Base-by-base conservation (phyloP, 2,797 vertebrate genomes). In the Tenualosa thibaudeaui region DNA sequence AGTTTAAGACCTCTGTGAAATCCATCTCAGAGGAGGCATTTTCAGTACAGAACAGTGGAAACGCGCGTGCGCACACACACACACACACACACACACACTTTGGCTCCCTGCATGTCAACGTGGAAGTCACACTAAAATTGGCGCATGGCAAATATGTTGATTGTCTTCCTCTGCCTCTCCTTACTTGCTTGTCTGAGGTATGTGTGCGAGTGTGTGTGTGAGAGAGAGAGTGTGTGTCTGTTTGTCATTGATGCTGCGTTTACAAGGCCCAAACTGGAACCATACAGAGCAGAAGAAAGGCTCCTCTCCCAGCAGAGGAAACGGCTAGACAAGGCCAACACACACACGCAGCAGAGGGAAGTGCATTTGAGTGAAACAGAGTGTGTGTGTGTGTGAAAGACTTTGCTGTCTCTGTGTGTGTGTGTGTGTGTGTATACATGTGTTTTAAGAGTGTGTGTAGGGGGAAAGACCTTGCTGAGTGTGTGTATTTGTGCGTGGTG, bases 1-100 rank as follows among this genome's bases (percentile, higher is more conserved):
- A 86, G 37, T 83, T 46, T 84, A 85, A 75, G 81, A 78, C 37
- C 71, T 43, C 71, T 78, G 71, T 78, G 71, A 46, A 78, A 78
- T 78, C 17, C 71, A 46, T 43, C 71, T 46, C 71, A 78, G 65
- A 71, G 71, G 15, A 22, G 71, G 71, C 15, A 78, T 6, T 46
- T 43, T 43, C 40, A 19, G 40, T 6, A 46, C 40, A 40, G 68
- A 19, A 17, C 37, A 78, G 40, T 71, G 65, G 65, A 46, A 78
- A 43, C 37, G 5, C 12, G 12, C 12, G 12, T 43, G 49, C 1
- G 6, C 60, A 68, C 58, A 68, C 82, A 56, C 50, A 56, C 81
- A 56, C 81, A 54, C 81, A 82, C n/a, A 54, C 81, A 82, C 81
- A 82, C 53, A 83, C 12, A 65, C 58, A 49, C 15, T 78, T 78